A percentile compares a stretch with the other conserved stretches of the same genome.
These are phyloP conservation scores for Huso huso DNA, from an alignment of 2,797 vertebrate species.

Conservation along the genomic window DNA sequence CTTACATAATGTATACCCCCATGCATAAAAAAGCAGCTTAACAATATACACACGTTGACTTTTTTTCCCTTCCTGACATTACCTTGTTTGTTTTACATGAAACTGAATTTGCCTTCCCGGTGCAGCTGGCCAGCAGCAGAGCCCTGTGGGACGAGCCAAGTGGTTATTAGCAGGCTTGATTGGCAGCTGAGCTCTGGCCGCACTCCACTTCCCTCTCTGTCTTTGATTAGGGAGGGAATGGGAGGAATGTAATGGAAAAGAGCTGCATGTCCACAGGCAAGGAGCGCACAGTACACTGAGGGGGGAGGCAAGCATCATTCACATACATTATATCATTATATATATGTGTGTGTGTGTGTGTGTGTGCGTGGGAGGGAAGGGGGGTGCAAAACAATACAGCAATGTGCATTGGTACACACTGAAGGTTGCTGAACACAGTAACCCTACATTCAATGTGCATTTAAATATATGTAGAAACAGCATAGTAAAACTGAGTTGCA, in stretches of 20 bases:
- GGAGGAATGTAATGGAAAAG: slow-evolving; percentile 11
- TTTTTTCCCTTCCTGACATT: neutral
- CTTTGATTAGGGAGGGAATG: slow-evolving; percentile 13
- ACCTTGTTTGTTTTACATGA: neutral
- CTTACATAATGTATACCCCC: neutral
- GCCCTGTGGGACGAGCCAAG: slow-evolving; percentile 9
- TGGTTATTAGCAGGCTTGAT: slow-evolving; percentile 12
- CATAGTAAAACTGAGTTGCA: too few species aligned
- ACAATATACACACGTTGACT: neutral
- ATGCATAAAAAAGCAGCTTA: neutral
- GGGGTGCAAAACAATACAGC: too few species aligned
- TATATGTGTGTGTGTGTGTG: too few species aligned
- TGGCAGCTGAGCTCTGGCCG: slow-evolving; percentile 12
- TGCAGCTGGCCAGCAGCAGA: neutral
- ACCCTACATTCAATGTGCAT: too few species aligned
- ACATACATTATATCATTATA: neutral
- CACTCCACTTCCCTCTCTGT: slow-evolving; percentile 14
- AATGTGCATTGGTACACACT: too few species aligned
- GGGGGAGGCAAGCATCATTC: neutral
- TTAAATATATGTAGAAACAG: too few species aligned
- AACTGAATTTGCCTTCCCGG: neutral
- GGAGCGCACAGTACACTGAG: neutral
- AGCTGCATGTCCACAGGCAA: neutral
- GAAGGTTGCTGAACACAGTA: too few species aligned
- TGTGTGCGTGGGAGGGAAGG: too few species aligned